A percentile compares a stretch with the other conserved stretches of the same genome.
These are phyloP conservation scores for Phalacrocorax pelagicus DNA, from an alignment of 2,113 vertebrate species.

Conservation along the genomic window DNA sequence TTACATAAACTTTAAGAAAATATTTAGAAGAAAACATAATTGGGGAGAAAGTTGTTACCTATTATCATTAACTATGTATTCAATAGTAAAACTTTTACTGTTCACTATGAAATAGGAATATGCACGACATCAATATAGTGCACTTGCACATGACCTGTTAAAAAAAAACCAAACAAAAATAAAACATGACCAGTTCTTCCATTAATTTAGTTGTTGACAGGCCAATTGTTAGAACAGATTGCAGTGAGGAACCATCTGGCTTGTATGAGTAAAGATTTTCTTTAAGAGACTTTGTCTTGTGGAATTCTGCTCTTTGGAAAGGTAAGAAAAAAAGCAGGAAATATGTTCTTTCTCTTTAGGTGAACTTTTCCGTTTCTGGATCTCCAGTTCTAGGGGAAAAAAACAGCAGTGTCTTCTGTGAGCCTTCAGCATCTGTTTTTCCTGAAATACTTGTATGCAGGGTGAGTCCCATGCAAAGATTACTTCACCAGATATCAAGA, in stretches of 20 bases:
- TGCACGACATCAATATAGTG: background rate
- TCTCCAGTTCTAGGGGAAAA: background rate
- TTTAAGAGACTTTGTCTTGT: background rate
- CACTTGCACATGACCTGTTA: background rate
- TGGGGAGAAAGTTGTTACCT: background rate
- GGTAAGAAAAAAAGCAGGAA: background rate
- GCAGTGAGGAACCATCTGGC: background rate
- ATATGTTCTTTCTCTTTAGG: background rate
- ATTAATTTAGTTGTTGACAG: background rate
- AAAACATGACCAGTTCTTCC: background rate
- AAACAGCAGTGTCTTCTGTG: background rate
- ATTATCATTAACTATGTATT: background rate
- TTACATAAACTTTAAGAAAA: background rate
- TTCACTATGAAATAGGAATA: background rate
- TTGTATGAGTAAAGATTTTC: background rate
- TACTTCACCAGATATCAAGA: background rate
- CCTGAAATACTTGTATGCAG: background rate
- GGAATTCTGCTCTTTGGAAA: background rate
- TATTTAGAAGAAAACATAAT: background rate
- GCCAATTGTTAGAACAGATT: background rate
- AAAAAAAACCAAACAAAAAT: background rate
- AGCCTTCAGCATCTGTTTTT: background rate
- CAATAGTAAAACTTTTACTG: background rate
- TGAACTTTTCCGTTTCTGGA: background rate
- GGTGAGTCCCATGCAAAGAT: background rate